Percentiles rank a stretch among this genome's conserved stretches.
phyloP scores from a whole-genome alignment of 2,888 invertebrate species.

The Alsophila aescularia region DNA sequence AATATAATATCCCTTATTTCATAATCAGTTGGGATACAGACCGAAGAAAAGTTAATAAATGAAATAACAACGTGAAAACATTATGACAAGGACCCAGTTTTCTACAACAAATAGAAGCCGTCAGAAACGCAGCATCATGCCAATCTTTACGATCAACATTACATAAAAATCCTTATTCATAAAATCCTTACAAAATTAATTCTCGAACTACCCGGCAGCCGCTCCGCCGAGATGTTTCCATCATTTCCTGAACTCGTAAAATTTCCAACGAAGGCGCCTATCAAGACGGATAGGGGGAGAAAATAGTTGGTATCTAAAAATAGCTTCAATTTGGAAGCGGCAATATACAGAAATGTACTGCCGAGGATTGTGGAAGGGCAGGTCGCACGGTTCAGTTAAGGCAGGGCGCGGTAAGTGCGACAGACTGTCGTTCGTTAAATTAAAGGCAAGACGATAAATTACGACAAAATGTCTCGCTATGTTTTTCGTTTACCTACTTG shows the following conservation, averaged over 20 bases:
- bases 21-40: no score
- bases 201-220: slow-evolving; percentile 23
- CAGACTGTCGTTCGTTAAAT: neutral
- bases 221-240: slow-evolving; percentile 34
- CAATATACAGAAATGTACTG: slow-evolving; percentile 38
- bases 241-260: slow-evolving; percentile 46
- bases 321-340: slow-evolving; percentile 39
- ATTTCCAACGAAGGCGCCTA: slow-evolving; percentile 36
- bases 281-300: slow-evolving; percentile 41
- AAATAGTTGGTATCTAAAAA: slow-evolving; percentile 41
- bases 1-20: no score
- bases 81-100: neutral
- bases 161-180: slow-evolving; percentile 26
- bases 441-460: slow-evolving; percentile 6
- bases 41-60: no score
- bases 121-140: slow-evolving; percentile 19
- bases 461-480: slow-evolving; percentile 3
- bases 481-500: no score
- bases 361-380: slow-evolving; percentile 46
- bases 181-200: slow-evolving; percentile 33
- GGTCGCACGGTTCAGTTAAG: slow-evolving; percentile 34
- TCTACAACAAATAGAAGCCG: slow-evolving; percentile 1
- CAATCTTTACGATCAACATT: slow-evolving; percentile 24
- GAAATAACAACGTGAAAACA: neutral
- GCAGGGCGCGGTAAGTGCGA: slow-evolving; percentile 2